Evolutionary conservation across 2,113 vertebrate species (phyloP).

Genomic region (Ardeotis arabs): DNA sequence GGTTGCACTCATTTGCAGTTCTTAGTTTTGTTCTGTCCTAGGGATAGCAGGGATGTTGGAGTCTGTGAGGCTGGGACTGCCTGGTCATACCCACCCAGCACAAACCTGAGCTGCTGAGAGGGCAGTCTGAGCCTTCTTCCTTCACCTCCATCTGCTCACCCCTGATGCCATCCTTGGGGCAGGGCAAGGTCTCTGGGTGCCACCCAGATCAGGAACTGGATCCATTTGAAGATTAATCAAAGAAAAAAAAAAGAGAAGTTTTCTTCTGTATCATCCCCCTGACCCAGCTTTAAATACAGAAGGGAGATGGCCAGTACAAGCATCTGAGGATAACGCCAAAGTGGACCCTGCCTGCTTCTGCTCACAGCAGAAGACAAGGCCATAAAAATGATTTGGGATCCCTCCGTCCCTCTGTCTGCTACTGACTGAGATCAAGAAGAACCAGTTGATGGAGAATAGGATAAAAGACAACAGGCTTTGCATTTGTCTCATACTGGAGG

Average conservation of each 20-base stretch:
- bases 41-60: not conserved
- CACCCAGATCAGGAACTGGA: not conserved
- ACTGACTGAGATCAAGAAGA: not conserved
- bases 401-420: not conserved
- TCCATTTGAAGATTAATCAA: not conserved
- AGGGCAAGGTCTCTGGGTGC: not conserved
- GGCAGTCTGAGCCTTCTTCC: not conserved
- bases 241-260: not conserved
- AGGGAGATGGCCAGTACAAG: not conserved
- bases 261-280: not conserved
- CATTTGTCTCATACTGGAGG: not conserved
- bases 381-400: rapidly evolving
- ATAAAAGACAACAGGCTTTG: not conserved
- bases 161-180: not conserved
- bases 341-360: not conserved
- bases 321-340: rapidly evolving
- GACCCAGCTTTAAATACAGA: not conserved
- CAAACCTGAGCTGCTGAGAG: not conserved
- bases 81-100: not conserved
- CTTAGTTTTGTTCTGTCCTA: not conserved
- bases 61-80: not conserved
- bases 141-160: not conserved
- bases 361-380: not conserved
- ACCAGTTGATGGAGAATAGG: not conserved
- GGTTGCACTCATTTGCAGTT: not conserved